Evolutionary conservation across 2,888 invertebrate species (phyloP), one percentile per base, ranked within the genome.

Genomic region (Oscheius sp.): DNA sequence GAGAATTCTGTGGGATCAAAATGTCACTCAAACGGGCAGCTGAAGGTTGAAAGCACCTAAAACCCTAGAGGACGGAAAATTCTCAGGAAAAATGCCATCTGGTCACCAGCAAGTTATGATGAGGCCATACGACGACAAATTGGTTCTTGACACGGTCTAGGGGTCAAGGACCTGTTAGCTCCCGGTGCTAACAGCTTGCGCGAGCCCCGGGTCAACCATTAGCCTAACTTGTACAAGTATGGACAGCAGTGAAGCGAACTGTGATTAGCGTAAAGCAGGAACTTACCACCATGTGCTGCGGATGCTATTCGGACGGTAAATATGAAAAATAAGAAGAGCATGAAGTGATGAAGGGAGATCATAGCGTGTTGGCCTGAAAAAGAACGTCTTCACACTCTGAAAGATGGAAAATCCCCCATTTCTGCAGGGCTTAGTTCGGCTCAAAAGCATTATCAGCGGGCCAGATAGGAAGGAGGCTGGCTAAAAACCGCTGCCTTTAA

Each of bases 71-170:
- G 23, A 45, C 13, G 23, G 43, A 21, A 27, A 13, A 18, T 66
- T 66, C 29, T 16, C 46, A 27, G 49, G 43, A 66, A 66, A 66
- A 52, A 29, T 52, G 52, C 12, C 66, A 66, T 66, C 66, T 66
- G 66, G 66, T 18, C 52, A 66, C 29, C 52, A 29, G 52, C n/a
- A 29, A 35, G 63, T 23, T 63, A 58, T 58, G 58, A 58, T 58
- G 63, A 21, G 52, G 21, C 63, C 45, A 43, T 29, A 63, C 63
- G 43, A 18, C 7, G 61, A 74, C 78, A 78, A 80, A 80, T 80
- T 78, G 75, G 76, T 77, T 55, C 80, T 80, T 80, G 78, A 76
- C 80, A 80, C 75, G 72, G 61, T 46, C 49, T 56, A 56, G 25
- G 76, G 79, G 79, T 79, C 79, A 79, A 79, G 79, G 75, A 70